Evolutionary conservation across 2,888 invertebrate species (phyloP).

Genomic region (Sarcophaga carnaria): DNA sequence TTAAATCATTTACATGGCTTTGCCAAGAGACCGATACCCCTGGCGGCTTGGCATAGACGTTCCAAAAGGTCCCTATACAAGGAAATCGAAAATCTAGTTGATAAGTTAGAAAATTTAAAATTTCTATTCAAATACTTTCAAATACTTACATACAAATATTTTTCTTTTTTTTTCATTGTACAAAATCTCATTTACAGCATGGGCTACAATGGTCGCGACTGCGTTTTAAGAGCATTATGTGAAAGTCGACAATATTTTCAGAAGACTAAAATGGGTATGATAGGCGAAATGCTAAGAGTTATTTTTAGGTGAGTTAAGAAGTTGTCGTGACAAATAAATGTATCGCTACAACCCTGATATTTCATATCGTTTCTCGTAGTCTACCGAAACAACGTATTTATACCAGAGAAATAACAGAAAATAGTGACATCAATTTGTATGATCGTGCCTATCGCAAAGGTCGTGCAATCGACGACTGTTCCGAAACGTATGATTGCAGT

Average conservation of each 20-base stretch:
- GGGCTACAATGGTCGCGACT: conserved; percentile 89
- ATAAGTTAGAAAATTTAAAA: conserved; percentile 83
- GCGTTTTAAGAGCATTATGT: conserved; percentile 88
- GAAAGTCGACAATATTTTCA: conserved; percentile 88
- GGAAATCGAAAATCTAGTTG: conserved; percentile 83
- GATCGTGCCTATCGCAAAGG: conserved; percentile 86
- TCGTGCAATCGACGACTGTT: conserved; percentile 82
- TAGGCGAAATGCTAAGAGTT: conserved; percentile 87
- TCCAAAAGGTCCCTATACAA: conserved; percentile 76
- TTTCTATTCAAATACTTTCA: not conserved
- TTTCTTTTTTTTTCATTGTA: conserved; percentile 17
- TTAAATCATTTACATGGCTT: conserved; percentile 80
- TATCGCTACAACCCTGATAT: not conserved
- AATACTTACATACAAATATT: not conserved
- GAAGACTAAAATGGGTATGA: conserved; percentile 85
- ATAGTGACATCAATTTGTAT: conserved; percentile 86
- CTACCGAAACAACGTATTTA: conserved; percentile 86
- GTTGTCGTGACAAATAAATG: not conserved
- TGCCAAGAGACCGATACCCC: conserved; percentile 71
- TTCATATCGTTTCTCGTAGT: conserved; percentile 82
- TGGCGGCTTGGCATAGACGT: conserved; percentile 83
- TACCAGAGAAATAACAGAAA: conserved; percentile 86
- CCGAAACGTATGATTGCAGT: conserved; percentile 84
- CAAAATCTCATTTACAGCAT: conserved; percentile 83
- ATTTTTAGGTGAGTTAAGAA: conserved; percentile 86